Conservation (phyloP, 2,888 invertebrate species). For the Eugnorisma glareosa region DNA sequence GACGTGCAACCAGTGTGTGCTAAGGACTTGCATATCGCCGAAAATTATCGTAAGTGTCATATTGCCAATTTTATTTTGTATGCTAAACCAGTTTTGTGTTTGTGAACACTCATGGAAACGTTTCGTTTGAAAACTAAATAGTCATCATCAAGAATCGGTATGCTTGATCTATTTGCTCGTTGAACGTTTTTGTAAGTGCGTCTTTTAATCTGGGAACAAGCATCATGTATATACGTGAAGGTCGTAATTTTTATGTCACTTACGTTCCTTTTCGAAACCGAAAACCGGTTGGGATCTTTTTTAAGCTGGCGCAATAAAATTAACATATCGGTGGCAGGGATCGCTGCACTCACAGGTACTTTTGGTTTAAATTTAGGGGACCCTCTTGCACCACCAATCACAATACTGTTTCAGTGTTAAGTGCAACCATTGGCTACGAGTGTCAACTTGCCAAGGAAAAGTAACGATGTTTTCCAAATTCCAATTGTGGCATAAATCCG, state of each 20-base stretch:
- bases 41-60: constrained; percentile 81
- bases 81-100: constrained; percentile 70
- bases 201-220: constrained; percentile 73
- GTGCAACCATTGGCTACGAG: constrained; percentile 1
- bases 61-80: constrained; percentile 68
- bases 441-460: background rate
- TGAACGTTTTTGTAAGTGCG: constrained; percentile 72
- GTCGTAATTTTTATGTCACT: constrained; percentile 86
- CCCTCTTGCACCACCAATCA: constrained; percentile 55
- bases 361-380: constrained; percentile 71
- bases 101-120: constrained; percentile 72
- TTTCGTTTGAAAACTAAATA: constrained; percentile 70
- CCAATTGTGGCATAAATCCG: constrained; percentile 3
- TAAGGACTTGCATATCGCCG: constrained; percentile 76
- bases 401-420: constrained; percentile 25
- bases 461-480: background rate
- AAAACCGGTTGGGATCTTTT: constrained; percentile 88
- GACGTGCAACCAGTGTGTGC: constrained; percentile 78
- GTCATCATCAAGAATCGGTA: constrained; percentile 59
- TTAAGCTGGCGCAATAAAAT: constrained; percentile 88
- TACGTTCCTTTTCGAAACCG: constrained; percentile 86
- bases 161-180: constrained; percentile 64
- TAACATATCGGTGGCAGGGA: constrained; percentile 86
- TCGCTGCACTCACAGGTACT: constrained; percentile 73
- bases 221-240: constrained; percentile 76